Evolutionary conservation across 2,888 invertebrate species (phyloP).

Genomic region (Drosophila parthenogenetica): DNA sequence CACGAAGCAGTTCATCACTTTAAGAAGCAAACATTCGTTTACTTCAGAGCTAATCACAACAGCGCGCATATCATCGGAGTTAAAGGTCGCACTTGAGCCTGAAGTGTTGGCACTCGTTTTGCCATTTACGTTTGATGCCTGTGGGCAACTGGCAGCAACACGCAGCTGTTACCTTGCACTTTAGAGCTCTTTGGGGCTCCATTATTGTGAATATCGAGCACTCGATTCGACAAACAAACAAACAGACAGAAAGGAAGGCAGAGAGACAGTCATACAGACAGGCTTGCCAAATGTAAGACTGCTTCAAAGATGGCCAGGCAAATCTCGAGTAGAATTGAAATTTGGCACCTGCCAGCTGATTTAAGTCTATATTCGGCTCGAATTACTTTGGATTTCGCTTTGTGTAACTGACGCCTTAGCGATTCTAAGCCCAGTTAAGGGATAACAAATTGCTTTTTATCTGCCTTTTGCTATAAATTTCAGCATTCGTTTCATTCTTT

Average conservation of each 20-base stretch:
- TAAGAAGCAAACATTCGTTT: conserved; percentile 23
- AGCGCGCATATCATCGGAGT: conserved; percentile 43
- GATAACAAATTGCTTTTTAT: conserved; percentile 73
- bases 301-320: conserved; percentile 22
- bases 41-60: conserved; percentile 54
- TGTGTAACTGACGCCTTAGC: conserved; percentile 57
- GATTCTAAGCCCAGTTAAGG: conserved; percentile 38
- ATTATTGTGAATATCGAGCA: conserved; percentile 73
- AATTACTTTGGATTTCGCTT: conserved; percentile 43
- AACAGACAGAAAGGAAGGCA: conserved; percentile 9
- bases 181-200: conserved; percentile 71
- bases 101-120: conserved; percentile 57
- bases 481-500: background rate
- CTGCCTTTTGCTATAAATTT: conserved; percentile 29
- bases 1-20: conserved; percentile 64
- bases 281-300: conserved; percentile 11
- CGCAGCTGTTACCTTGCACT: conserved; percentile 62
- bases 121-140: conserved; percentile 57
- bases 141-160: conserved; percentile 17
- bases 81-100: conserved; percentile 46
- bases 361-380: conserved; percentile 47
- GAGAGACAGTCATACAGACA: conserved; percentile 21
- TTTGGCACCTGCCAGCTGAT: conserved; percentile 48
- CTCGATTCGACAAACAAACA: conserved; percentile 23
- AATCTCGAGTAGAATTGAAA: conserved; percentile 37